phyloP scores from a whole-genome alignment of 2,113 vertebrate species.

The Brachypodius melanocephalos region DNA sequence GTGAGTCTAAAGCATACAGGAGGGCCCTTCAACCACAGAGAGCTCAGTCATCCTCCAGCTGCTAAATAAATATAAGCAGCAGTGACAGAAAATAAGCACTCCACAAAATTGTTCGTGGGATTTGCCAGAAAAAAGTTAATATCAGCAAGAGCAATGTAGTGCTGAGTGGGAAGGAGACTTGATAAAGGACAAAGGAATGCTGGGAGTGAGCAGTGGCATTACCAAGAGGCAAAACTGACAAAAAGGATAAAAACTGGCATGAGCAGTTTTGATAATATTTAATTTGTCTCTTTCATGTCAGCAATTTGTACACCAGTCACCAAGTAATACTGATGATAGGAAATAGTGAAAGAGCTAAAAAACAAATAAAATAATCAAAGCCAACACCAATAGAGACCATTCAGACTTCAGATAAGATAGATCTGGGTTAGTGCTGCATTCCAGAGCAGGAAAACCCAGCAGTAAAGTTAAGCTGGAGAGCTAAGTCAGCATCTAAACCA shows the following conservation, averaged over 20 bases:
- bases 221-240: neutral
- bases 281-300: neutral
- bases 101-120: neutral
- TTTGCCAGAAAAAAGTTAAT: slow-evolving; percentile 13
- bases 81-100: neutral
- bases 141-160: neutral
- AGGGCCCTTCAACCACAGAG: slow-evolving; percentile 30
- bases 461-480: neutral
- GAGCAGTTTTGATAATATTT: neutral
- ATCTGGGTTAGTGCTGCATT: neutral
- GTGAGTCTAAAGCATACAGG: slow-evolving; percentile 16
- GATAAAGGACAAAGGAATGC: neutral
- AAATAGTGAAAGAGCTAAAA: neutral
- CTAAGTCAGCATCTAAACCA: neutral
- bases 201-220: neutral
- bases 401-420: neutral
- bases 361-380: neutral
- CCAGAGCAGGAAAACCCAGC: neutral
- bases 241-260: neutral
- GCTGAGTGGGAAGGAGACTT: neutral
- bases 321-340: neutral
- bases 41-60: slow-evolving; percentile 14
- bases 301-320: neutral
- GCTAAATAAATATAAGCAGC: slow-evolving; percentile 31
- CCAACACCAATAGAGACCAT: neutral